Percentiles rank a stretch among this genome's conserved stretches.
phyloP scores from a whole-genome alignment of 2,797 vertebrate genomes.

The Agapornis canus region DNA sequence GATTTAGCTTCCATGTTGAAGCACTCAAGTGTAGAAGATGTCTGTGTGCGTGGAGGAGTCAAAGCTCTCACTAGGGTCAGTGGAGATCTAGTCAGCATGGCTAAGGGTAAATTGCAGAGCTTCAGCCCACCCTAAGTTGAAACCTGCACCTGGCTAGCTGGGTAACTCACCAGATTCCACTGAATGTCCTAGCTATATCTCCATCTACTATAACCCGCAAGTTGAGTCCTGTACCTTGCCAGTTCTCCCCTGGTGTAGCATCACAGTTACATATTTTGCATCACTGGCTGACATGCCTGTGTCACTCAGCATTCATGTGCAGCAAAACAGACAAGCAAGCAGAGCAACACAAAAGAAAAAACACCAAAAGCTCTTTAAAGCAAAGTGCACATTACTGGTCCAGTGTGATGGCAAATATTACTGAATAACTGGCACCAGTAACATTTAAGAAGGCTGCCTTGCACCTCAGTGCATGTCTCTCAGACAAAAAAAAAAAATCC shows the following conservation, averaged over 20 bases:
- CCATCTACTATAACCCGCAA: neutral
- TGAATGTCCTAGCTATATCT: neutral
- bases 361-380: neutral
- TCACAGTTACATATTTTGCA: neutral
- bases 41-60: neutral
- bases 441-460: neutral
- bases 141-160: neutral
- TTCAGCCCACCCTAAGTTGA: neutral
- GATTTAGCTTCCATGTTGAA: neutral
- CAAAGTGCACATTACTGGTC: neutral
- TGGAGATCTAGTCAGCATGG: neutral
- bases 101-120: neutral
- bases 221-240: neutral
- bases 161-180: neutral
- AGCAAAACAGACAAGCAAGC: neutral
- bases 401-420: neutral
- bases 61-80: neutral
- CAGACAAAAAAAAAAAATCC: neutral
- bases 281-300: neutral
- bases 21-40: fast-evolving
- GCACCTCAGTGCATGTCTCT: neutral
- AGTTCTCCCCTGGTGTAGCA: neutral
- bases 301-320: neutral
- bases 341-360: neutral
- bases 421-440: neutral